phyloP scores from a whole-genome alignment of 1,140 invertebrate genomes.

The Drosophila nigromelanica region DNA sequence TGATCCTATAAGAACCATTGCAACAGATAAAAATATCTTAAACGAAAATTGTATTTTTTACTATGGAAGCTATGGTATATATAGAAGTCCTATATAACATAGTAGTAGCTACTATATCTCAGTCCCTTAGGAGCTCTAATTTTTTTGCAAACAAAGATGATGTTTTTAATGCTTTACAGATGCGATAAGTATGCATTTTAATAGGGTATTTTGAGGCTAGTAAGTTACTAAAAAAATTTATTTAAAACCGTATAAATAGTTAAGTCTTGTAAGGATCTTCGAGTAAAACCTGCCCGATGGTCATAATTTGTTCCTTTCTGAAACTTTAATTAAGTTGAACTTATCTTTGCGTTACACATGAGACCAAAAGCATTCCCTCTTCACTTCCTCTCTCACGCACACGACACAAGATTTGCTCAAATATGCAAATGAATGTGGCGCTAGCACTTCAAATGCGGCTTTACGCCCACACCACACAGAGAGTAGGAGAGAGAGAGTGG shows the following conservation, averaged over 20 bases:
- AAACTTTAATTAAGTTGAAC: conserved; percentile 80
- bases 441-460: conserved; percentile 71
- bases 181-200: too few species aligned
- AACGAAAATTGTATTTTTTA: too few species aligned
- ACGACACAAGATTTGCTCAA: conserved; percentile 61
- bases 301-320: conserved; percentile 71
- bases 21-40: too few species aligned
- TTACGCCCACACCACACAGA: conserved; percentile 48
- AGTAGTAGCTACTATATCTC: too few species aligned
- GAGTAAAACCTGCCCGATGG: conserved; percentile 44
- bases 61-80: too few species aligned
- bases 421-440: conserved; percentile 78
- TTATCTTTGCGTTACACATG: conserved; percentile 78
- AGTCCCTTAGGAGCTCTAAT: too few species aligned
- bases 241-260: conserved; percentile 33
- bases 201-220: background rate
- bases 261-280: conserved; percentile 46
- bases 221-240: conserved; percentile 6
- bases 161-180: background rate
- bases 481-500: background rate
- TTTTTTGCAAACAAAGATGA: background rate
- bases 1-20: too few species aligned
- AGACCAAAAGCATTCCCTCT: conserved; percentile 43
- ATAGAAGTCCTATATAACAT: too few species aligned
- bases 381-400: conserved; percentile 13